A percentile compares a stretch with the other conserved stretches of the same genome.
Evolutionary conservation across 1,140 invertebrate genomes (phyloP).

Genomic region (Neodiprion virginianus): DNA sequence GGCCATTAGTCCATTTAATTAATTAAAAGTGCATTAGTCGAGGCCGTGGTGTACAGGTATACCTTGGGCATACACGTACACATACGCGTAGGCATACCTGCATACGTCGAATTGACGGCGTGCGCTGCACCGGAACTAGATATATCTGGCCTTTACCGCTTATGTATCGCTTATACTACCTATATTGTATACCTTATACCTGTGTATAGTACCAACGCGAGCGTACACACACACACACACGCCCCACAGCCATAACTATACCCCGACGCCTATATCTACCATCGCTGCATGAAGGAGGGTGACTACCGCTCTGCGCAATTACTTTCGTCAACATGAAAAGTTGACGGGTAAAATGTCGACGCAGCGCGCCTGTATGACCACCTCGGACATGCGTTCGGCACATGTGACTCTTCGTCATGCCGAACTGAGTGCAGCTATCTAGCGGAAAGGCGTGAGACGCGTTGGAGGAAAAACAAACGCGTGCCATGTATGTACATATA

Average conservation of each 20-base stretch:
- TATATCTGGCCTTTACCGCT: background rate
- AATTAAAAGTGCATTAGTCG: slow-evolving; percentile 64
- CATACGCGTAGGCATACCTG: background rate
- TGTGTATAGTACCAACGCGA: background rate
- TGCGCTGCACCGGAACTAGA: background rate
- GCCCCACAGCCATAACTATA: background rate
- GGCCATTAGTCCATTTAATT: slow-evolving; percentile 60
- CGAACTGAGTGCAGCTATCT: background rate
- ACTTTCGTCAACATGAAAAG: slow-evolving; percentile 48
- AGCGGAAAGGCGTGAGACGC: too few species aligned
- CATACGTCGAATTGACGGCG: background rate
- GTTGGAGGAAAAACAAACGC: too few species aligned
- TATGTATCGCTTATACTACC: background rate
- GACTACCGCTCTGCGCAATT: slow-evolving; percentile 36
- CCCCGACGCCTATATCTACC: background rate
- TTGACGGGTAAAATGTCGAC: background rate
- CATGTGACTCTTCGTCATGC: background rate
- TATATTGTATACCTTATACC: background rate
- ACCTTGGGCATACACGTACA: too few species aligned
- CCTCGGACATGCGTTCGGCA: background rate
- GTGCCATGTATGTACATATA: too few species aligned
- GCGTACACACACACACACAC: background rate
- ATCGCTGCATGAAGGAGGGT: background rate
- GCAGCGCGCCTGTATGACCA: background rate
- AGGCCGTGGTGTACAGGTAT: slow-evolving; percentile 21